These are phyloP conservation scores for Urechis unicinctus DNA, from an alignment of 2,888 invertebrate genomes.

Conservation along the genomic window DNA sequence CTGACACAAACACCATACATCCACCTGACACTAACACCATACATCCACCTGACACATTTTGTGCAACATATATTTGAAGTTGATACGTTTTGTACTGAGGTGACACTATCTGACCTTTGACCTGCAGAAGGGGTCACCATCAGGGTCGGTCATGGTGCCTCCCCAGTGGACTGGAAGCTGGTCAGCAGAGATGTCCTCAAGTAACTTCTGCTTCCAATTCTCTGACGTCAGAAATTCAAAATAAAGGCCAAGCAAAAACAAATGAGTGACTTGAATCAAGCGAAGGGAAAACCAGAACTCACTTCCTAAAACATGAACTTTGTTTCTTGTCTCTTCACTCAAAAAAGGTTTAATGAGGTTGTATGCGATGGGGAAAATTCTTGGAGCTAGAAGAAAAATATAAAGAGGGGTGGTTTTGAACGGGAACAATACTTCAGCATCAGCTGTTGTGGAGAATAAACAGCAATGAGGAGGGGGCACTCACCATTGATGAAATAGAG, in stretches of 20 bases:
- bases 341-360: constrained; percentile 80
- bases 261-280: neutral
- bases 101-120: too few species aligned
- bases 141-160: neutral
- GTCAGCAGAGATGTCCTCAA: neutral
- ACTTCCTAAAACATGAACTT: constrained; percentile 80
- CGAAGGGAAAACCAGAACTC: constrained; percentile 10
- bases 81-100: too few species aligned
- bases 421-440: too few species aligned
- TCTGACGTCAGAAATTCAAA: neutral
- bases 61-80: too few species aligned
- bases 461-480: too few species aligned
- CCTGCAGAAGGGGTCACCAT: neutral
- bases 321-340: constrained; percentile 81
- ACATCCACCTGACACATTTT: too few species aligned
- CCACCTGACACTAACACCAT: too few species aligned
- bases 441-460: too few species aligned
- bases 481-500: too few species aligned
- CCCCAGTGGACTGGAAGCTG: neutral
- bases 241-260: too few species aligned
- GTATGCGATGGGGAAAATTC: constrained; percentile 77
- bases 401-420: neutral
- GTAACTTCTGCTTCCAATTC: neutral
- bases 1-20: too few species aligned
- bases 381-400: constrained; percentile 6